Evolutionary conservation across 2,113 vertebrate species (phyloP).

Genomic region (Regulus satrapa): DNA sequence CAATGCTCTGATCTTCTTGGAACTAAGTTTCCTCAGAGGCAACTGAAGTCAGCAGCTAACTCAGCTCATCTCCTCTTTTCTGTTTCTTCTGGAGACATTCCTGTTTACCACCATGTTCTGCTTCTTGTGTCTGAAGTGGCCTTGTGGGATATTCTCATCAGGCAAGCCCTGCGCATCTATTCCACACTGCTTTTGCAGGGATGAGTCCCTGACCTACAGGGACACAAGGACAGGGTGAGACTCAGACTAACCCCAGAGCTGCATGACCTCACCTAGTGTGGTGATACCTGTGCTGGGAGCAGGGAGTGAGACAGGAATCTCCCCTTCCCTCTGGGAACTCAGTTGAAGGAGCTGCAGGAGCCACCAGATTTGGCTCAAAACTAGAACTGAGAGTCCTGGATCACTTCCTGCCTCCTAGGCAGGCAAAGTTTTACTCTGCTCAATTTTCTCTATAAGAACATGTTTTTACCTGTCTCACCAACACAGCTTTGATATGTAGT

Average conservation of each 20-base stretch:
- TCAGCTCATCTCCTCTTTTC: neutral
- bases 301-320: neutral
- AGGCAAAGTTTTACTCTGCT: neutral
- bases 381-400: neutral
- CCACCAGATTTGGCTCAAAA: neutral
- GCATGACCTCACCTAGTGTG: neutral
- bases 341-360: neutral
- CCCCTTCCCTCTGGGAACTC: accelerated
- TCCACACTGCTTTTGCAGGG: neutral
- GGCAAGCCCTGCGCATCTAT: neutral
- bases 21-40: neutral
- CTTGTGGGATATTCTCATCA: neutral
- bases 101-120: neutral
- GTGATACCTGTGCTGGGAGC: neutral
- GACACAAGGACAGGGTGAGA: neutral
- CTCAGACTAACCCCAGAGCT: neutral
- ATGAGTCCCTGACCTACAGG: neutral
- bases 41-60: neutral
- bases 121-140: neutral
- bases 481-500: neutral
- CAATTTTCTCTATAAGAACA: neutral
- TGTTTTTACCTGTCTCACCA: neutral
- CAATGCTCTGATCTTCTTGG: neutral
- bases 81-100: neutral
- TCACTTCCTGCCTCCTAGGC: neutral